These are phyloP conservation scores for Eunapius fragilis DNA, from an alignment of 37 sponge, comb jelly and placozoan species.

Conservation along the genomic window DNA sequence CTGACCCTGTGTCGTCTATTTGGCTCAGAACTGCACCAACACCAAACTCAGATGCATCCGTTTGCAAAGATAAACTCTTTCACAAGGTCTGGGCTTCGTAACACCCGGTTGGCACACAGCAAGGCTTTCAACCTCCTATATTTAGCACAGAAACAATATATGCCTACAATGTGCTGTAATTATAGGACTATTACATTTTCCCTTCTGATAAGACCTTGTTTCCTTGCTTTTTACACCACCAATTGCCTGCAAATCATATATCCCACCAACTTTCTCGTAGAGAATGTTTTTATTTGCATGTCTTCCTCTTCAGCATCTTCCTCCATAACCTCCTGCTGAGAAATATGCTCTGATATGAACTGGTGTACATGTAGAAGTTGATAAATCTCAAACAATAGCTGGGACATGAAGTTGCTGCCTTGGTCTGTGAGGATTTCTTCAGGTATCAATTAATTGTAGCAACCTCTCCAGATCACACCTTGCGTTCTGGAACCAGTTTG, in stretches of 20 bases:
- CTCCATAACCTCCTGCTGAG: too few relatives aligned
- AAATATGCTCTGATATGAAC: too few relatives aligned
- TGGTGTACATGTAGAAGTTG: background rate
- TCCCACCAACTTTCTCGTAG: too few relatives aligned
- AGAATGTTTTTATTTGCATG: too few relatives aligned
- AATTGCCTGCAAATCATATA: too few relatives aligned
- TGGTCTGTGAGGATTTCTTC: constrained; percentile 34
- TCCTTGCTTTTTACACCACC: too few relatives aligned
- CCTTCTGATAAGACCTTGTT: constrained; percentile 23
- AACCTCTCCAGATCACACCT: too few relatives aligned
- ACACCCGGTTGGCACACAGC: constrained; percentile 22
- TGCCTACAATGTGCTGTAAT: too few relatives aligned
- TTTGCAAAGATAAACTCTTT: constrained; percentile 38
- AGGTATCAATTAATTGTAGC: constrained; percentile 4
- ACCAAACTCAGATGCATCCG: constrained; percentile 54
- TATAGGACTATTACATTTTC: too few relatives aligned
- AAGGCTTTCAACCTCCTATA: background rate
- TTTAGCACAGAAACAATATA: background rate
- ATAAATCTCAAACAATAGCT: constrained; percentile 14
- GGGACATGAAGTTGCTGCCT: too few relatives aligned
- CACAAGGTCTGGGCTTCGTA: constrained; percentile 24
- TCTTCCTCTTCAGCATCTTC: too few relatives aligned
- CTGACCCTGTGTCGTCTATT: constrained; percentile 10
- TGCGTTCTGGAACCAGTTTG: too few relatives aligned
- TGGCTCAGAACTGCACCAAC: constrained; percentile 61